Evolutionary conservation across 2,888 invertebrate genomes (phyloP), one percentile per base, ranked within the genome.

Genomic region (Lycocerus yunnanus): DNA sequence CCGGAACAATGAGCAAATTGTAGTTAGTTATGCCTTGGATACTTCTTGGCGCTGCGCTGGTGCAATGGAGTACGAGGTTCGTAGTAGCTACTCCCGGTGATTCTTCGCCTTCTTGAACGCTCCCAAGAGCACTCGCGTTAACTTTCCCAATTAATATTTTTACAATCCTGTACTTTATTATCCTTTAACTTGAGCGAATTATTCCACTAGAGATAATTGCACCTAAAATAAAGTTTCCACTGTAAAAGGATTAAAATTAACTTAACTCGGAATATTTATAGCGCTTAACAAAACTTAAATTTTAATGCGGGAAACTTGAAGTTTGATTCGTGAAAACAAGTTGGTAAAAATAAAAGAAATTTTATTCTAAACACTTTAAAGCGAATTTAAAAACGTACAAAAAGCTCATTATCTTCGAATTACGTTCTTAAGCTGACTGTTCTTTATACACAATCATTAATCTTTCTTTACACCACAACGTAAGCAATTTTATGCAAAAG

Each of bases 61-160:
- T 78, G 77, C 79, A 71, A 76, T 79, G 77, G 76, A 74, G 75
- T 66, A 77, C 65, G 77, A 74, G 74, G 69, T 69, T 78, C 67
- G 59, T 72, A 58, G 75, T 70, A 76, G 78, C 71, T 69, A 71
- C 73, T 72, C 67, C 21, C 70, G 73, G 73, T 67, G 77, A 72
- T 73, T 75, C 75, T 77, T 77, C 71, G 75, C 70, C 24, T 72
- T 77, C 77, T 74, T 75, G 77, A 77, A 77, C 73, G 79, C 77
- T 80, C 80, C 77, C 78, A 75, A 61, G 76, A 70, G 75, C 77
- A 78, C 81, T 82, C 80, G 80, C 83, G 16, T 20, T 80, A 86
- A 86, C 86, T 86, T 86, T 85, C 80, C 84, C 85, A 85, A 86
- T 86, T 86, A 86, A 86, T 86, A 84, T 85, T 85, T 85, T 85